Base-by-base conservation (phyloP, 2,113 vertebrate species). In the Sardina pilchardus region DNA sequence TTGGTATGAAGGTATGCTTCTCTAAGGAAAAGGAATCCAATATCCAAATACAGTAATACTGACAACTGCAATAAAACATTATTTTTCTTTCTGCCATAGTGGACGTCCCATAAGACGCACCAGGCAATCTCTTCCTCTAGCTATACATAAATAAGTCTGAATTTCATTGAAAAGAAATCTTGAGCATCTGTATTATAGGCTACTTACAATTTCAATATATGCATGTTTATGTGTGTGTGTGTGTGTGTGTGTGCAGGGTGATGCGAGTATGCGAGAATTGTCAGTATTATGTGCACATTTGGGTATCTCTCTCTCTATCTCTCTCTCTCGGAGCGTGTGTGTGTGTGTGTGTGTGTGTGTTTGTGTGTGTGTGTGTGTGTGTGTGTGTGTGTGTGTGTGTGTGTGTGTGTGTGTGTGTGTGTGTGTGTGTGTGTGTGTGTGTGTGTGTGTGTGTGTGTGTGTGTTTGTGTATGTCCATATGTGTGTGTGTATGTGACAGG, bases 201-300 rank as follows among this genome's bases (percentile, higher is more conserved):
- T n/a, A n/a, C n/a, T n/a, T n/a, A n/a, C n/a, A n/a, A n/a, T n/a
- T n/a, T n/a, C n/a, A n/a, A n/a, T 21, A n/a, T 63, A 6, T 24
- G 21, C 4, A 21, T n/a, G 21, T 21, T 19, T 63, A 21, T 63
- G 56, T 63, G 19, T 63, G 17, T 63, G 56, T 21, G 56, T 63
- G 56, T 63, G 56, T 63, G 56, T 63, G 56, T 63, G 56, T n/a
- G 21, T 63, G 56, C n/a, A n/a, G n/a, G n/a, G n/a, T n/a, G n/a
- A n/a, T 63, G 56, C 3, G 56, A 7, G 1, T 45, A 9, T 45
- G 44, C 4, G n/a, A n/a, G n/a, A n/a, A n/a, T 5, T 45, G 44
- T 45, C 6, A 7, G 44, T 45, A 12, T 47, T 47, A 14, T 47
- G 45, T 47, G 45, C 12, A 14, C 12, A 14, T 47, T 9, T 47